Evolutionary conservation across 2,113 vertebrate species (phyloP), one percentile per base, ranked within the genome.

Genomic region (Notarius quadriscutis): DNA sequence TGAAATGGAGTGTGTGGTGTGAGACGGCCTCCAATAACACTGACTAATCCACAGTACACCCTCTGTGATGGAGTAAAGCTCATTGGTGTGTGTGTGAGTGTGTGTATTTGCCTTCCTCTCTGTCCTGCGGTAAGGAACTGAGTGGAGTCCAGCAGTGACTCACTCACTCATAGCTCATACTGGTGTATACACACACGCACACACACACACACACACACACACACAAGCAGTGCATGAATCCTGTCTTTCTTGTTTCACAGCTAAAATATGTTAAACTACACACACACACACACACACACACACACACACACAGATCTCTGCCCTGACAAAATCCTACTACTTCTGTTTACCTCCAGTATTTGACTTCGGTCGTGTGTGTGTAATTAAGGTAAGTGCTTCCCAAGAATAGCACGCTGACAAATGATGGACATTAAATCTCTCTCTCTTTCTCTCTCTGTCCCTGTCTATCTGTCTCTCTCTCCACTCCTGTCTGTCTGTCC

Each of bases 91-190:
- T 58, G 57, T 58, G 55, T 58, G 14, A 4, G 55, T n/a, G n/a
- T 58, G 14, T 58, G 57, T 58, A 15, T 58, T 14, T 58, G 57
- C 5, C n/a, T 81, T 85, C 67, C n/a, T 27, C 65, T 75, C 27
- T 60, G 50, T 67, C 50, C n/a, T 80, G 62, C 27, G 25, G 67
- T 85, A 85, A 82, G 69, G 53, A 65, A 75, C 51, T 88, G 84
- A 48, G 27, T 27, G 14, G 27, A 69, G 67, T 69, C n/a, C 67
- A 69, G 67, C n/a, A 69, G 67, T 69, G 67, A 69, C 67, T 30
- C 27, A 67, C 22, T 65, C 62, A 27, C 63, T 27, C n/a, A 12
- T 67, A 27, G 53, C 30, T 22, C 57, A 81, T 14, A 57, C 11
- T 14, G 4, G 14, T 17, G 22, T 4, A 2, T 5, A 51, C 34